These are phyloP conservation scores for Neostethus bicornis DNA, from an alignment of 2,797 vertebrate genomes.

Conservation along the genomic window DNA sequence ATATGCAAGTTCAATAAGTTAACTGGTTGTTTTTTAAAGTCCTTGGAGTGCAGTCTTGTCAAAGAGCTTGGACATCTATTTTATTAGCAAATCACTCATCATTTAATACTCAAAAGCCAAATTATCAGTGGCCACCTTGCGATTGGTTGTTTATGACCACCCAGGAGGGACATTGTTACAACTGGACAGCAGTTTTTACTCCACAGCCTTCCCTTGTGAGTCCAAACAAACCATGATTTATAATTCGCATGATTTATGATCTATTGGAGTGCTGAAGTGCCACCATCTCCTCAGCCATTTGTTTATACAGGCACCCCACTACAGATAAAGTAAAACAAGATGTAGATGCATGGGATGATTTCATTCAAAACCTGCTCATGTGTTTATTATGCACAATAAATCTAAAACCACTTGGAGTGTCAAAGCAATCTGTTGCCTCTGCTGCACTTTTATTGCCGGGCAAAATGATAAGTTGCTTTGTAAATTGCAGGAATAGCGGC, in stretches of 20 bases:
- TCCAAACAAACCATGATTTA: conserved; percentile 84
- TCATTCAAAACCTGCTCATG: conserved; percentile 78
- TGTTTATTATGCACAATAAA: conserved; percentile 81
- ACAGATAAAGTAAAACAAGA: conserved; percentile 78
- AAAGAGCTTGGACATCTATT: conserved; percentile 17
- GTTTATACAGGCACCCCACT: conserved; percentile 68
- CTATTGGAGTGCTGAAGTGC: conserved; percentile 64
- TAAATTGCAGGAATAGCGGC: conserved; percentile 70
- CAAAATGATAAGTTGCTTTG: conserved; percentile 75
- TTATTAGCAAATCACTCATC: conserved; percentile 37
- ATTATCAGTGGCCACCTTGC: conserved; percentile 74
- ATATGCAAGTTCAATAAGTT: conserved; percentile 24
- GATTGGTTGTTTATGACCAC: conserved; percentile 80
- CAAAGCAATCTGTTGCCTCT: conserved; percentile 71
- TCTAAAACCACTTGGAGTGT: conserved; percentile 76
- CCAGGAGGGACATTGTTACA: conserved; percentile 78
- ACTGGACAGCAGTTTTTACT: conserved; percentile 79
- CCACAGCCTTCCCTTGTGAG: conserved; percentile 53
- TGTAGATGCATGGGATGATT: conserved; percentile 78
- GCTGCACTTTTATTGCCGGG: conserved; percentile 67
- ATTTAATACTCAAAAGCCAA: conserved; percentile 53
- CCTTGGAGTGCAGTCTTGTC: conserved; percentile 7
- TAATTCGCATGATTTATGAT: conserved; percentile 82
- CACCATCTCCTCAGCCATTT: conserved; percentile 58
- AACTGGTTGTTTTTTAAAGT: conserved; percentile 21